Conservation (phyloP, 2,888 invertebrate genomes). For the Stegana nigrithorax region DNA sequence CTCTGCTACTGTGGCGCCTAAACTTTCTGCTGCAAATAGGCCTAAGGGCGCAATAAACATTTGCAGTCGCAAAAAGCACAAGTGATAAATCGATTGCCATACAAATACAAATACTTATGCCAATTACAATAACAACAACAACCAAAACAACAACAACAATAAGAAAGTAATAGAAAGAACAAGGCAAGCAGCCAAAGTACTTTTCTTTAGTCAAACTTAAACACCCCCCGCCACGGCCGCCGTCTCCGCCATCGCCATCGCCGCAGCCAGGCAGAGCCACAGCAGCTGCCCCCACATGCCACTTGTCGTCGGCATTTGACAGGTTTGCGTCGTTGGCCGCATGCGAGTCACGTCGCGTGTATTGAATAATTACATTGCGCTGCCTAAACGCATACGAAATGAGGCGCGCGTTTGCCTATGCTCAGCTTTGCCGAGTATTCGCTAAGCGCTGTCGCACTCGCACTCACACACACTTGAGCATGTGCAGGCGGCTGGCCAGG, state of each 20-base stretch:
- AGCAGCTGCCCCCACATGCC: too few relatives aligned
- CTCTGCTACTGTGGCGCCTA: too few relatives aligned
- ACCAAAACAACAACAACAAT: background rate
- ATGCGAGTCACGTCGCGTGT: conserved; percentile 56
- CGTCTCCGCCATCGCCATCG: background rate
- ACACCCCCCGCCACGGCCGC: background rate
- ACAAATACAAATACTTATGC: conserved; percentile 21
- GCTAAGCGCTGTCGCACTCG: too few relatives aligned
- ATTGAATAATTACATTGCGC: conserved; percentile 58
- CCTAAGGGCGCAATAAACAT: conserved; percentile 57
- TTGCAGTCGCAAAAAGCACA: too few relatives aligned
- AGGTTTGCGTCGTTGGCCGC: too few relatives aligned
- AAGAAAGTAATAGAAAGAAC: background rate
- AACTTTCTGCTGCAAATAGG: conserved; percentile 45
- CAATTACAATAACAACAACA: conserved; percentile 48
- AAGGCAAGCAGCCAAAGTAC: background rate
- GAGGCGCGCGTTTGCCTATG: conserved; percentile 39
- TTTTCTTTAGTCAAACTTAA: background rate
- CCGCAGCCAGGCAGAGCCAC: background rate
- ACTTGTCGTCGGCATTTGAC: too few relatives aligned
- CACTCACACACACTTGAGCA: too few relatives aligned
- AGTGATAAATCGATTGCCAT: too few relatives aligned
- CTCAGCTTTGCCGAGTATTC: too few relatives aligned
- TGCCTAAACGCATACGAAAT: conserved; percentile 54
- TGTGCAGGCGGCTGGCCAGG: too few relatives aligned